These are phyloP conservation scores for Phylloscopus trochilus DNA, from an alignment of 2,113 vertebrate species.

Conservation along the genomic window DNA sequence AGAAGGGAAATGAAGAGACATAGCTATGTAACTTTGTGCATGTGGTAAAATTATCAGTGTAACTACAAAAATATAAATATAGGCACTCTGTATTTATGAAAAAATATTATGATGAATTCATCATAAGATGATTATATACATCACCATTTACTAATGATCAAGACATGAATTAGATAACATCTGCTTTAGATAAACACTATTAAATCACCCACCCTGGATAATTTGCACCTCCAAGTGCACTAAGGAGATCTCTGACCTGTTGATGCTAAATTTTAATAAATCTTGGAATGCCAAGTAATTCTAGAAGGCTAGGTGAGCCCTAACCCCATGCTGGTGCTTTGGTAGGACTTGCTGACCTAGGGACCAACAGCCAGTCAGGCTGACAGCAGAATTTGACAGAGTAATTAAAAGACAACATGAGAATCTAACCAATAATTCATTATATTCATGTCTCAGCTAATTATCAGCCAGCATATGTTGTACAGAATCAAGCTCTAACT, in stretches of 20 bases:
- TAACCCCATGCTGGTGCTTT: not conserved
- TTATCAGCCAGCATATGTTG: not conserved
- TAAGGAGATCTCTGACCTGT: conserved; percentile 36
- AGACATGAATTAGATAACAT: conserved; percentile 31
- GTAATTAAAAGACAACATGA: conserved; percentile 14
- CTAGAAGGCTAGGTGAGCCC: conserved; percentile 19
- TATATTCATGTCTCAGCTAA: conserved; percentile 18
- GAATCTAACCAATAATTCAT: not conserved
- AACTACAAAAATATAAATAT: not conserved
- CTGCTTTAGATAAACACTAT: conserved; percentile 45
- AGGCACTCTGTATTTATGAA: not conserved
- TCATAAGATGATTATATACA: not conserved
- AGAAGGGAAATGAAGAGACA: not conserved
- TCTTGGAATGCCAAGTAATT: conserved; percentile 61
- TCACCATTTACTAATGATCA: not conserved
- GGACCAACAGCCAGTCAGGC: not conserved
- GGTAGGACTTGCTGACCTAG: not conserved
- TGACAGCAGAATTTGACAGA: not conserved
- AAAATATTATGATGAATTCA: not conserved
- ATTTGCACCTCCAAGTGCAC: conserved; percentile 9
- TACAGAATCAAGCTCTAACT: not conserved
- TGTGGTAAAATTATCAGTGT: not conserved
- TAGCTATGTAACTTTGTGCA: not conserved
- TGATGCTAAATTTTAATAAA: conserved; percentile 60
- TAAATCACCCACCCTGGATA: not conserved